Percentiles rank a stretch among this genome's conserved stretches.
Evolutionary conservation across 2,797 vertebrate species (phyloP).

Genomic region (Artibeus lituratus): DNA sequence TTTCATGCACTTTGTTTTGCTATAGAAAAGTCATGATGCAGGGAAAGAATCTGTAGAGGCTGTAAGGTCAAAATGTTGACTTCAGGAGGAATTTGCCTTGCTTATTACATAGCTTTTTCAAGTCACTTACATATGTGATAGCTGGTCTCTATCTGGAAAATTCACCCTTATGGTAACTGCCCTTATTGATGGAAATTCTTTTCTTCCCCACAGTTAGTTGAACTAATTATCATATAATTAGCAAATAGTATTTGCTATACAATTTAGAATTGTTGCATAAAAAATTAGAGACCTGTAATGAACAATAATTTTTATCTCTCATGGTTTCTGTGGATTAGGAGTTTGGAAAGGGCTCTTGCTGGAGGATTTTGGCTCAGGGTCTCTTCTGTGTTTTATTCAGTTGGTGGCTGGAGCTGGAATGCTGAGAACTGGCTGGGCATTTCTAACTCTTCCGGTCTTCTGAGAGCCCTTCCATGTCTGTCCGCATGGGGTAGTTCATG

Average conservation of each 20-base stretch:
- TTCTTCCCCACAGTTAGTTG: not conserved
- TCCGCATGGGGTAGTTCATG: not conserved
- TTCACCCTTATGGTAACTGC: not conserved
- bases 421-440: not conserved
- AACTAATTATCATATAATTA: not conserved
- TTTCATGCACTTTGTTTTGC: not conserved
- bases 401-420: not conserved
- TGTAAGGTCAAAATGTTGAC: not conserved
- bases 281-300: not conserved
- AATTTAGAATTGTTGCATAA: conserved; percentile 17
- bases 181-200: not conserved
- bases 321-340: not conserved
- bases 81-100: not conserved
- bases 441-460: not conserved
- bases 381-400: conserved; percentile 9
- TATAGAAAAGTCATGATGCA: not conserved
- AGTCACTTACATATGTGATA: conserved; percentile 11
- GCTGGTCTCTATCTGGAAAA: conserved; percentile 28
- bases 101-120: not conserved
- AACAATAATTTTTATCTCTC: not conserved
- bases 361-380: not conserved
- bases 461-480: not conserved
- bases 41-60: conserved; percentile 19
- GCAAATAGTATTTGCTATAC: not conserved
- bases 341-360: not conserved